Base-by-base conservation (phyloP, 2,113 vertebrate genomes). In the Mastomys natalensis region DNA sequence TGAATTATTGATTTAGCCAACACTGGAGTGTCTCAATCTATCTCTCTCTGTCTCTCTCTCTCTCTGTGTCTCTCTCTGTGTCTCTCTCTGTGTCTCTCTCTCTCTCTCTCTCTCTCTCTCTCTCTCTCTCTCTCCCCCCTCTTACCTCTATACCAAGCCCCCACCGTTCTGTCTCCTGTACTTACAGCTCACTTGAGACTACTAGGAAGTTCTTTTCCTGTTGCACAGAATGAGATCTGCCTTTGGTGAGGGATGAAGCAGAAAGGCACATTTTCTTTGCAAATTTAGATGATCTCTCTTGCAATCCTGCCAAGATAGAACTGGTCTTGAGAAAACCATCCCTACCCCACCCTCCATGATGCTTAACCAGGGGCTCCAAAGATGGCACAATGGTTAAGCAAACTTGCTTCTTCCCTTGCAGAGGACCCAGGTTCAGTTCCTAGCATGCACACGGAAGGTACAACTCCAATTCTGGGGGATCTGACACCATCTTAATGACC, bases 1-100 rank as follows among this genome's bases (percentile, higher is more conserved):
- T 97, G 85, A 87, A 80, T 91, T 87, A 94, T 76, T 95, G 92
- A 97, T 93, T 96, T 84, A 88, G 96, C 93, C 94, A 88, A 90
- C 78, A 77, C 91, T 81, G 84, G 70, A 53, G 10, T 66, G 78
- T 68, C 37, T 72, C 22, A 13, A 4, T 89, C 22, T 2, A 0
- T 68, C 66, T 15, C 4, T 15, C 31, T 15, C 12, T 68, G 9
- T 7, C 8, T 22, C 60, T 24, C 21, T 62, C 22, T 8, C 22
- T 24, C 60, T 26, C 22, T 22, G 21, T 60, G 21, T 60, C 21
- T 60, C 21, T 53, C 51, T 66, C 78, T 78, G 37, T 84, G 17
- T 81, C 34, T n/a, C 45, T 31, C 29, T 93, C 55, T 40, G 62
- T 53, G 51, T 89, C 55, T 5, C 55, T 58, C 15, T 17, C 55